phyloP scores from a whole-genome alignment of 2,113 vertebrate species.

The Melanostigma gelatinosum region DNA sequence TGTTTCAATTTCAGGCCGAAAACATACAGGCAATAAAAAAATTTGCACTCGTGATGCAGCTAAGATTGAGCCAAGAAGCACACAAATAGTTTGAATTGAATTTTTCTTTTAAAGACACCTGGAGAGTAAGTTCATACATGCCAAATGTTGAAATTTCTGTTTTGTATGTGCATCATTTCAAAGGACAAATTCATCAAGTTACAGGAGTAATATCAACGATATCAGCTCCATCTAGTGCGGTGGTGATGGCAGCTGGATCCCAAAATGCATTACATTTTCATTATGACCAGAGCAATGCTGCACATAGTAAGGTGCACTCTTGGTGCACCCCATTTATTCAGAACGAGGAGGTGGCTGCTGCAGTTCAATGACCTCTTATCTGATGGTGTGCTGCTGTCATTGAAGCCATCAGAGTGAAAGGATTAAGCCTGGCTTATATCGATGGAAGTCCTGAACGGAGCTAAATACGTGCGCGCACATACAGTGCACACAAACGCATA shows the following conservation, averaged over 20 bases:
- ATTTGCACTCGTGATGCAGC: slow-evolving; percentile 1
- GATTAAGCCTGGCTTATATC: slow-evolving; percentile 83
- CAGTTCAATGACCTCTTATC: slow-evolving; percentile 86
- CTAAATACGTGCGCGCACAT: slow-evolving; percentile 56
- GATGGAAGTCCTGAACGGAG: slow-evolving; percentile 79
- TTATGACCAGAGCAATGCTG: slow-evolving; percentile 79
- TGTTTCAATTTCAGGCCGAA: slow-evolving; percentile 36
- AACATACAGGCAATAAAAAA: slow-evolving; percentile 2
- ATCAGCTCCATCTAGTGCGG: slow-evolving; percentile 58
- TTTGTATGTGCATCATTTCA: slow-evolving; percentile 55
- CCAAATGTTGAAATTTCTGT: slow-evolving; percentile 52
- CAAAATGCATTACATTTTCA: slow-evolving; percentile 85
- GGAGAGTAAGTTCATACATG: slow-evolving; percentile 42
- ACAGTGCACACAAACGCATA: slow-evolving; percentile 5
- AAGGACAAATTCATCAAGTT: slow-evolving; percentile 69
- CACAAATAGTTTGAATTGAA: slow-evolving; percentile 57
- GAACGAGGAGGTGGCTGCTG: slow-evolving; percentile 82
- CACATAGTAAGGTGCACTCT: slow-evolving; percentile 81
- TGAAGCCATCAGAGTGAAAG: slow-evolving; percentile 84
- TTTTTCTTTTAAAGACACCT: slow-evolving; percentile 6
- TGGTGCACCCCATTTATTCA: slow-evolving; percentile 83
- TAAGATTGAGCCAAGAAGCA: slow-evolving; percentile 13
- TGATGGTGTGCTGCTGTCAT: slow-evolving; percentile 82
- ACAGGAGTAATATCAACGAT: slow-evolving; percentile 69
- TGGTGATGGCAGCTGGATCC: slow-evolving; percentile 66